A percentile compares a stretch with the other conserved stretches of the same genome.
These are phyloP conservation scores for Bombus turneri DNA, from an alignment of 1,140 invertebrate genomes.

Conservation along the genomic window DNA sequence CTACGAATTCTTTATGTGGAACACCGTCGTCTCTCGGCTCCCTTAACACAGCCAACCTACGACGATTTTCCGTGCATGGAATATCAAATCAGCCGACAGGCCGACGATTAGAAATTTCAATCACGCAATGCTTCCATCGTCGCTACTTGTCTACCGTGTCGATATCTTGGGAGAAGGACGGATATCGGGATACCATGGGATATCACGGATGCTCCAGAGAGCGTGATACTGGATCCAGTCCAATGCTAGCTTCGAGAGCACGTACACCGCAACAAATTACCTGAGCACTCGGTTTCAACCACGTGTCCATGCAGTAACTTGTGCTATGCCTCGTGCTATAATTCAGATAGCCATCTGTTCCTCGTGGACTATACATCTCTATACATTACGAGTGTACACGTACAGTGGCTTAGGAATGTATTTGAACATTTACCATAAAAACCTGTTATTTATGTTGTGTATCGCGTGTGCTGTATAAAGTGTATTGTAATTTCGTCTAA, in stretches of 20 bases:
- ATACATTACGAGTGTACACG: not conserved
- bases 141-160: constrained; percentile 31
- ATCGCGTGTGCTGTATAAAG: no score
- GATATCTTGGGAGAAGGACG: constrained; percentile 6
- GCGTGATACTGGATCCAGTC: constrained; percentile 18
- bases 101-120: constrained; percentile 38
- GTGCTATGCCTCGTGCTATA: constrained; percentile 25
- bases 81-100: constrained; percentile 45
- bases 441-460: not conserved
- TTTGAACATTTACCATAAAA: not conserved
- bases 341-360: constrained; percentile 54
- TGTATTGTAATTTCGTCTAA: no score
- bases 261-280: constrained; percentile 56
- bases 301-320: not conserved
- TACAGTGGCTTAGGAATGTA: not conserved
- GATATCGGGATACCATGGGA: no score
- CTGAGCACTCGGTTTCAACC: not conserved
- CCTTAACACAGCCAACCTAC: constrained; percentile 10
- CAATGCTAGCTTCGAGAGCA: constrained; percentile 34
- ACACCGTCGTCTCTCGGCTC: not conserved
- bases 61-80: constrained; percentile 2
- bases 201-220: constrained; percentile 5
- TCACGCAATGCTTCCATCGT: constrained; percentile 42
- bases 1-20: constrained; percentile 18
- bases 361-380: no score